Evolutionary conservation across 2,888 invertebrate genomes (phyloP).

Genomic region (Crepidodera aurea): DNA sequence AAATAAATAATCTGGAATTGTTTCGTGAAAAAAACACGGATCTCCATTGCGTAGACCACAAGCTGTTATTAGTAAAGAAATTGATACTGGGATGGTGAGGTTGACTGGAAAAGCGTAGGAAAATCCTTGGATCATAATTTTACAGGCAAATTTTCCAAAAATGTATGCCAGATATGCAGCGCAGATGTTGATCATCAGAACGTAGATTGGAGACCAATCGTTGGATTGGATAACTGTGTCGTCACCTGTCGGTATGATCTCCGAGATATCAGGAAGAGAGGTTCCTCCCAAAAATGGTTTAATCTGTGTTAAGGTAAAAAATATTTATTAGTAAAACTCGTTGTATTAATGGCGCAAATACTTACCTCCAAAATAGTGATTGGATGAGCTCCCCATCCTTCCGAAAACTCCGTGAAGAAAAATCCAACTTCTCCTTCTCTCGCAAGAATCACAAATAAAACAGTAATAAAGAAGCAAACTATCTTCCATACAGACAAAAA

Average conservation of each 20-base stretch:
- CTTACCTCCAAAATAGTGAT: constrained; percentile 78
- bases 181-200: constrained; percentile 81
- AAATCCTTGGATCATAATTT: constrained; percentile 96
- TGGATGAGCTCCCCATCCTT: constrained; percentile 79
- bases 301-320: constrained; percentile 60
- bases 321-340: too few species aligned
- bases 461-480: constrained; percentile 76
- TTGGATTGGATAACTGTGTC: constrained; percentile 76
- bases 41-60: constrained; percentile 88
- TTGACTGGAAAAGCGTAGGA: constrained; percentile 97
- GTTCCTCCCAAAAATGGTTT: constrained; percentile 70
- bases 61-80: constrained; percentile 85
- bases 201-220: constrained; percentile 77
- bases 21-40: constrained; percentile 87
- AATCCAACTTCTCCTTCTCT: constrained; percentile 80
- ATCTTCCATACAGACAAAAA: constrained; percentile 94
- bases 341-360: too few species aligned
- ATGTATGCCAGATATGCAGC: constrained; percentile 90
- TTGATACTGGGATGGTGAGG: constrained; percentile 88
- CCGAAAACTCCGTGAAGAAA: constrained; percentile 77
- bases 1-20: constrained; percentile 88
- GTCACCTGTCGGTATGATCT: constrained; percentile 79
- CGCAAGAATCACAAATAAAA: constrained; percentile 76
- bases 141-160: constrained; percentile 95
- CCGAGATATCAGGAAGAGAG: constrained; percentile 75